These are phyloP conservation scores for Laticauda colubrina DNA, from an alignment of 2,113 vertebrate species.

Conservation along the genomic window DNA sequence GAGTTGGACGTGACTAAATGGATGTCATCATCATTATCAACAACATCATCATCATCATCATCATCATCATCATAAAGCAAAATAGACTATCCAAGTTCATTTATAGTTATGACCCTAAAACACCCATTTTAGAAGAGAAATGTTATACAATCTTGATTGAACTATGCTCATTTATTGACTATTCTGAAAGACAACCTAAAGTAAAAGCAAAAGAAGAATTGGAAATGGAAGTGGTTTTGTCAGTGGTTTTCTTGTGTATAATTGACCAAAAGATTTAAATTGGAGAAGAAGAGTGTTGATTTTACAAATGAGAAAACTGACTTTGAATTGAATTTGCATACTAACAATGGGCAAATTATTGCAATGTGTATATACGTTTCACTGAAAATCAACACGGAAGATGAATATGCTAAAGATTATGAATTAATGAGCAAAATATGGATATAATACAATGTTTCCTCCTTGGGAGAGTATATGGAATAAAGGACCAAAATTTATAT, in stretches of 20 bases:
- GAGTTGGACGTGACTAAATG: background rate
- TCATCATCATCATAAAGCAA: background rate
- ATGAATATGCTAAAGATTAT: background rate
- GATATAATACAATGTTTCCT: background rate
- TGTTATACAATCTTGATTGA: background rate
- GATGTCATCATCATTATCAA: background rate
- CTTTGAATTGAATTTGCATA: background rate
- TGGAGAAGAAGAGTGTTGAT: background rate
- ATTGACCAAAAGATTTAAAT: background rate
- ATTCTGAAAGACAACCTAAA: background rate
- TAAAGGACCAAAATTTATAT: background rate
- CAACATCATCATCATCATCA: too few species aligned
- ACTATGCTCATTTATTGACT: background rate
- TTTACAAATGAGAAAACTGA: background rate
- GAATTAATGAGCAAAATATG: background rate
- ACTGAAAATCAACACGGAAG: background rate
- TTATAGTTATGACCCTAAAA: background rate
- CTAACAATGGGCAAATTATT: background rate
- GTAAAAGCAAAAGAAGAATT: background rate
- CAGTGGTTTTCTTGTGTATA: background rate
- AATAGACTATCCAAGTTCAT: background rate
- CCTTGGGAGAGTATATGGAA: background rate
- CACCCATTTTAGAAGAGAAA: background rate
- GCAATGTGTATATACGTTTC: background rate
- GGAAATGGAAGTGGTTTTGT: background rate